Evolutionary conservation across 2,797 vertebrate genomes (phyloP).

Genomic region (Ctenopoma kingsleyae): DNA sequence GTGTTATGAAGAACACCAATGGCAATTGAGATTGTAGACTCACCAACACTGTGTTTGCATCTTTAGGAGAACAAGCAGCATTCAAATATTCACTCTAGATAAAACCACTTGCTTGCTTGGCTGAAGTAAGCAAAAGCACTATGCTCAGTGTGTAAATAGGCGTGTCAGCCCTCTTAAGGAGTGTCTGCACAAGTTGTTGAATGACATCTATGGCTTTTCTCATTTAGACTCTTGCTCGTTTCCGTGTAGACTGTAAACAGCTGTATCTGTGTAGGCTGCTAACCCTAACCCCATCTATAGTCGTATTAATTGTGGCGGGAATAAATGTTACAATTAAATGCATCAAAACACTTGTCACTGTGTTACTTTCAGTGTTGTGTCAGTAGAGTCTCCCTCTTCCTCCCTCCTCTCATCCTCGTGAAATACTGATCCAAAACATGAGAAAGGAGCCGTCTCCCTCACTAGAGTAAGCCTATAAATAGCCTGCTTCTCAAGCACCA

Average conservation of each 20-base stretch:
- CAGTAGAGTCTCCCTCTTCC: slow-evolving; percentile 44
- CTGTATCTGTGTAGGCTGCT: neutral
- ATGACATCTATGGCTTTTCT: neutral
- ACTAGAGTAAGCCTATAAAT: slow-evolving; percentile 76
- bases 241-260: neutral
- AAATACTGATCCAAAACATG: slow-evolving; percentile 70
- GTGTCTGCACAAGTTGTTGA: slow-evolving; percentile 28
- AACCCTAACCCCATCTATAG: neutral
- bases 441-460: slow-evolving; percentile 62
- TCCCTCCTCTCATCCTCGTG: slow-evolving; percentile 43
- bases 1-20: neutral
- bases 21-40: neutral
- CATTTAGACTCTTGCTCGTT: neutral
- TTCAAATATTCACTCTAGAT: slow-evolving; percentile 14
- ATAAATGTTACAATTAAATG: neutral
- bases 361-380: slow-evolving; percentile 64
- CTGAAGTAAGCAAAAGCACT: slow-evolving; percentile 10
- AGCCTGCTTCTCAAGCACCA: slow-evolving; percentile 64
- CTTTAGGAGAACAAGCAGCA: neutral
- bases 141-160: slow-evolving; percentile 12
- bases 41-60: slow-evolving; percentile 1
- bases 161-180: slow-evolving; percentile 37
- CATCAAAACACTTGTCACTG: slow-evolving; percentile 39
- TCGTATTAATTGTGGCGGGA: neutral
- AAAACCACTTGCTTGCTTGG: neutral